These are phyloP conservation scores for Stictocephala bisonia DNA, from an alignment of 2,888 invertebrate genomes.

Conservation along the genomic window DNA sequence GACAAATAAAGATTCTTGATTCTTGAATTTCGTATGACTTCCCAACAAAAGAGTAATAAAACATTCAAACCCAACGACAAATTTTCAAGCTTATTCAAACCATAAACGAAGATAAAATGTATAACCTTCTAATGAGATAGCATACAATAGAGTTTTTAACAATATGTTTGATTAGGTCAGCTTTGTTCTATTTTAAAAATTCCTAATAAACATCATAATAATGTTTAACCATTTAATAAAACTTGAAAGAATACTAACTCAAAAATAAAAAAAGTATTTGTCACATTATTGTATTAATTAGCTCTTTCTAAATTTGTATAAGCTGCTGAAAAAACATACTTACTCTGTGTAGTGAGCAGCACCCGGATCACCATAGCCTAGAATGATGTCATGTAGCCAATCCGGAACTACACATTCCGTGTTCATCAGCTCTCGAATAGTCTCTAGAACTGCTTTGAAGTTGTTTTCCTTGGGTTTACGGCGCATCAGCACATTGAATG, in stretches of 20 bases:
- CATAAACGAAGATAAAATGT: too few species aligned
- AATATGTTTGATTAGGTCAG: too few species aligned
- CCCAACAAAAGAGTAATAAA: too few species aligned
- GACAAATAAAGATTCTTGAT: too few species aligned
- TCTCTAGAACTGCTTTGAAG: constrained; percentile 99
- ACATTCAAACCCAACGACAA: too few species aligned
- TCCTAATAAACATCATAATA: neutral
- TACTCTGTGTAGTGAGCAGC: constrained; percentile 94
- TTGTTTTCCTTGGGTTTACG: constrained; percentile 99
- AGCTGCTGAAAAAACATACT: constrained; percentile 43
- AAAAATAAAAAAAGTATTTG: constrained; percentile 40
- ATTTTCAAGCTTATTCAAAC: too few species aligned
- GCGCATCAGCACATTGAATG: constrained; percentile 96
- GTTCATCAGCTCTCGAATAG: constrained; percentile 98
- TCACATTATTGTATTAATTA: too few species aligned
- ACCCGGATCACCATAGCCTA: constrained; percentile 98
- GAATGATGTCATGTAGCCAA: constrained; percentile 95
- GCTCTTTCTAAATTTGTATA: too few species aligned
- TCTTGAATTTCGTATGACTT: too few species aligned
- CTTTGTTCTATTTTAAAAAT: too few species aligned
- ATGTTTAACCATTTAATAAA: neutral
- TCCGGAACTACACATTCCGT: constrained; percentile 97
- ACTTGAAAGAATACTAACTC: neutral
- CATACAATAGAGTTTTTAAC: too few species aligned
- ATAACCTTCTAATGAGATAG: too few species aligned